Evolutionary conservation across 2,797 vertebrate genomes (phyloP).

Genomic region (Sciurus vulgaris): DNA sequence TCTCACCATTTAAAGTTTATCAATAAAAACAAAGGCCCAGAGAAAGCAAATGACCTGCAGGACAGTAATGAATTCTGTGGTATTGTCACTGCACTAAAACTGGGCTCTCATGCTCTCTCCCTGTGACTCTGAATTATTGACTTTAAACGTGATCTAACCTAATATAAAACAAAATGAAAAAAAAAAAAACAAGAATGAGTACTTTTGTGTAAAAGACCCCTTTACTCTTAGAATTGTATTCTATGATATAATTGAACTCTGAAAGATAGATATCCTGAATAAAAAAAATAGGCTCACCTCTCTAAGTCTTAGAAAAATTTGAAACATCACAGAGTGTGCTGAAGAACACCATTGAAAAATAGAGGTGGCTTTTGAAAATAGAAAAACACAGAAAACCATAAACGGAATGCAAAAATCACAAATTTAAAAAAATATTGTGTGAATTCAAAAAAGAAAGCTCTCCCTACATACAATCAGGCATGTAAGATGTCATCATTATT

Average conservation of each 20-base stretch:
- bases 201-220: not conserved
- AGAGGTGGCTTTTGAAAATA: not conserved
- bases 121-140: not conserved
- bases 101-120: not conserved
- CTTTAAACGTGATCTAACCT: not conserved
- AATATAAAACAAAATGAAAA: not conserved
- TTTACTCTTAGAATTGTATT: not conserved
- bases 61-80: not conserved
- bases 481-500: not conserved
- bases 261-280: not conserved
- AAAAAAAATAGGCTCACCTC: not conserved
- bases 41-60: not conserved
- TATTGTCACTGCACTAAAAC: not conserved
- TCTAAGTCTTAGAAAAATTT: not conserved
- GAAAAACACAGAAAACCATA: not conserved
- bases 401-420: not conserved
- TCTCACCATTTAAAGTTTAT: not conserved
- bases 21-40: not conserved
- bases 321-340: not conserved
- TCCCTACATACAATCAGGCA: fast-evolving
- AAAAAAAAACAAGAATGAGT: not conserved
- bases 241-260: not conserved
- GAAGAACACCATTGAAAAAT: not conserved
- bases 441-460: not conserved
- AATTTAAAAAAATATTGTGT: not conserved